Evolutionary conservation across 35 echinoderm and acorn worm species (phyloP).

Genomic region (Diadema setosum): DNA sequence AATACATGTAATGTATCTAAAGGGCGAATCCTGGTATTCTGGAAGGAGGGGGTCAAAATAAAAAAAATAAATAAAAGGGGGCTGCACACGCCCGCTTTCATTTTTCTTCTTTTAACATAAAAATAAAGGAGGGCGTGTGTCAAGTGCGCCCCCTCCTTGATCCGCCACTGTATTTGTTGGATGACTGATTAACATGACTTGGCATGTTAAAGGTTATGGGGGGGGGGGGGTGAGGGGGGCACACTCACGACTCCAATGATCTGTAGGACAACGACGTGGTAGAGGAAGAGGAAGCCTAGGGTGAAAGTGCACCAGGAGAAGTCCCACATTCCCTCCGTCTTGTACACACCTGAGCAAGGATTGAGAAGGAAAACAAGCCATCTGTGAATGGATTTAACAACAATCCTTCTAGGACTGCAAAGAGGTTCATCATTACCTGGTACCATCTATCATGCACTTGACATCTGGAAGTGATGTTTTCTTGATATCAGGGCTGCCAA

Average conservation of each 20-base stretch:
- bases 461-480: not conserved
- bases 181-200: not conserved
- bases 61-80: too few species aligned
- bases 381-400: not conserved
- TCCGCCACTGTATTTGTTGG: not conserved
- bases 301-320: constrained; percentile 87
- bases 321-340: constrained; percentile 58
- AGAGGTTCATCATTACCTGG: not conserved
- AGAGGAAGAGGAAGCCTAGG: constrained; percentile 68
- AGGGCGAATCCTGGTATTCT: too few species aligned
- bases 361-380: not conserved
- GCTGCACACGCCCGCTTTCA: not conserved
- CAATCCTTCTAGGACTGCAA: not conserved
- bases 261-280: constrained; percentile 86
- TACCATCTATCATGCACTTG: not conserved
- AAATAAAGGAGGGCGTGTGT: not conserved
- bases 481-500: too few species aligned
- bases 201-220: not conserved
- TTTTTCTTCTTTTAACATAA: not conserved
- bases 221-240: not conserved
- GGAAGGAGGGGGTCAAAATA: too few species aligned
- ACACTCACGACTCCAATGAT: constrained; percentile 75
- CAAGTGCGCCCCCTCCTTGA: not conserved
- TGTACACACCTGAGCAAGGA: constrained; percentile 82
- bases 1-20: too few species aligned